Base-by-base conservation (phyloP, 2,113 vertebrate genomes). In the Sapayoa aenigma region DNA sequence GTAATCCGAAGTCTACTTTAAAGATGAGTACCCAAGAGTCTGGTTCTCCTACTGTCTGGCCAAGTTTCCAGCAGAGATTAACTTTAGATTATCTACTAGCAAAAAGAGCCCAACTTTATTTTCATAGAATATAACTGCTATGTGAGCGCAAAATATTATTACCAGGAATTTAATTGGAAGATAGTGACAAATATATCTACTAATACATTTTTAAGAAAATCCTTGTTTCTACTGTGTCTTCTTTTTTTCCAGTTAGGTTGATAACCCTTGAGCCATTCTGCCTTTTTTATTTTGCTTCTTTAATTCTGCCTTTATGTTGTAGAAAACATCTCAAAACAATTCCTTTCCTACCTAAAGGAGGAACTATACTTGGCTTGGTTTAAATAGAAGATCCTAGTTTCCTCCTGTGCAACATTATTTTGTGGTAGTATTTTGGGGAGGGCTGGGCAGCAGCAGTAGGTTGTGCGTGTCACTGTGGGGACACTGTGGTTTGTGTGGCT, bases 401-500 rank as follows among this genome's bases (percentile, higher is more conserved):
- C 14, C 46, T 56, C 2, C 0, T 37, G 11, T 71, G n/a, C 27
- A n/a, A n/a, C n/a, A n/a, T 39, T 31, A 3, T 59, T 35, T 53
- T 35, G 50, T 55, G 47, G 42, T 37, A 3, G 62, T 46, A 42
- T 50, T 53, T 67, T 47, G 69, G 68, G 68, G 33, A 77, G 31
- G 35, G 6, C 44, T 74, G 77, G 37, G 31, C 12, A 19, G 72
- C 66, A 85, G 86, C 56, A 22, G 33, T 9, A 33, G 46, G 14
- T 4, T 28, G 35, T 62, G 21, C 0, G 0, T 83, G 44, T 55
- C 15, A 1, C 55, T 0, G 0, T 53, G 39, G 49, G 39, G 58
- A 21, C 16, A 1, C 47, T 14, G 35, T 5, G 12, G 23, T 56
- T 76, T 5, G 0, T 33, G 58, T 77, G 39, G 42, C 8, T 42